Evolutionary conservation across 2,797 vertebrate genomes (phyloP).

Genomic region (Eleutherodactylus coqui): DNA sequence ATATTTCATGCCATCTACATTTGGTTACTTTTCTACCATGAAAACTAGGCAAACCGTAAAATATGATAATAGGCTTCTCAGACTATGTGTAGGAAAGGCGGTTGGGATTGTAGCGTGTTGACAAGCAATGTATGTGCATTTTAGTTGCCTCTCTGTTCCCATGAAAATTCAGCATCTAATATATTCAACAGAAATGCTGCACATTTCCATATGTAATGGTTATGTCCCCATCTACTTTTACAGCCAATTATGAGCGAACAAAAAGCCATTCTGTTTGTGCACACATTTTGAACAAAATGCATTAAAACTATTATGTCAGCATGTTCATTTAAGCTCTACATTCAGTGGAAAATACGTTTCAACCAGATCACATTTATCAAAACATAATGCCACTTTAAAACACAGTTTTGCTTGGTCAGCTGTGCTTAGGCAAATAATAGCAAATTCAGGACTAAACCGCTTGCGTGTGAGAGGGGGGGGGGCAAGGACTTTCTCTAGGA

Average conservation of each 20-base stretch:
- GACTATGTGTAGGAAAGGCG: slow-evolving; percentile 64
- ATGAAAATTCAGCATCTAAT: slow-evolving; percentile 82
- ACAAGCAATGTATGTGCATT: slow-evolving; percentile 80
- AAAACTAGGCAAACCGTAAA: not conserved
- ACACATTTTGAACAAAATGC: slow-evolving; percentile 88
- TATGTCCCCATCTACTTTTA: slow-evolving; percentile 87
- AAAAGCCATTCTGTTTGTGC: slow-evolving; percentile 88
- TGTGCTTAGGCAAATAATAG: slow-evolving; percentile 87
- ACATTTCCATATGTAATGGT: slow-evolving; percentile 88
- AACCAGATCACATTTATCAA: slow-evolving; percentile 88
- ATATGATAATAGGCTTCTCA: not conserved
- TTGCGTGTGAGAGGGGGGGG: slow-evolving; percentile 68
- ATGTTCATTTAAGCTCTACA: slow-evolving; percentile 87
- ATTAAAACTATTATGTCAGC: slow-evolving; percentile 88
- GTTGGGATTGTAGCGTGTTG: slow-evolving; percentile 78
- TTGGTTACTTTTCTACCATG: not conserved
- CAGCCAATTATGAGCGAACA: slow-evolving; percentile 87
- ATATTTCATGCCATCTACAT: not conserved
- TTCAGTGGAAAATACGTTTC: slow-evolving; percentile 87
- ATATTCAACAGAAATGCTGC: slow-evolving; percentile 83
- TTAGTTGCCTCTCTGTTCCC: slow-evolving; percentile 80
- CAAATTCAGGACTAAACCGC: slow-evolving; percentile 85
- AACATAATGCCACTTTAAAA: slow-evolving; percentile 90
- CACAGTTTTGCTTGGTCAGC: slow-evolving; percentile 87
- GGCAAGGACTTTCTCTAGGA: slow-evolving; percentile 75